Evolutionary conservation across 2,888 invertebrate genomes (phyloP), one percentile per base, ranked within the genome.

Genomic region (Catocala sponsa): DNA sequence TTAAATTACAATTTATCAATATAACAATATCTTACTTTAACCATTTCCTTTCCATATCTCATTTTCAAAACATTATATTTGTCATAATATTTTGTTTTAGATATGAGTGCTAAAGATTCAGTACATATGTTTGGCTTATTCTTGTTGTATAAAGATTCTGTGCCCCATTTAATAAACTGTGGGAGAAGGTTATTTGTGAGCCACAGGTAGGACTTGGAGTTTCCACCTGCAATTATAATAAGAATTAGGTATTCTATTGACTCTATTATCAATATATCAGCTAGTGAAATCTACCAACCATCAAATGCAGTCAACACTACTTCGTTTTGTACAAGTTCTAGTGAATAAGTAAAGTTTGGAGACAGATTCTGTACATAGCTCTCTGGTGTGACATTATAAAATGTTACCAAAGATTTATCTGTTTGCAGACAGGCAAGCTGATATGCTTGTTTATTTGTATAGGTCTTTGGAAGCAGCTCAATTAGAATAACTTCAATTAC

Each of bases 41-140:
- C 95, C 84, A 98, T 95, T 65, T 96, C 92, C 62, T 95, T 92
- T 0, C 97, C 97, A 95, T 98, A 98, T 87, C 97, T 98, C 1
- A 92, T 82, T 86, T 98, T 98, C 7, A 99, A 89, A 32, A 95
- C 80, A 78, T 96, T 96, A 83, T 98, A 98, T 63, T 96, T 92
- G 33, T 87, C 81, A 78, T 96, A 96, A 86, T 98, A 99, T 63
- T 95, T 92, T 67, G 97, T 97, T 10, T 95, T 86, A 10, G 96
- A 91, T 4, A 98, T 91, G 44, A 97, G 91, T 60, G 94, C 91
- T 48, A 98, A 89, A 0, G 98, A 98, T 68, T 92, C 89, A 59
- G 72, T 88, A 55, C 87, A 88, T 41, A 88, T 65, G n/a, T 65
- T 75, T 25, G 73, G 70, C 12, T 68, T 74, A 6, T 70, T 55